These are phyloP conservation scores for Hyposoter didymator DNA, from an alignment of 2,888 invertebrate species.

Conservation along the genomic window DNA sequence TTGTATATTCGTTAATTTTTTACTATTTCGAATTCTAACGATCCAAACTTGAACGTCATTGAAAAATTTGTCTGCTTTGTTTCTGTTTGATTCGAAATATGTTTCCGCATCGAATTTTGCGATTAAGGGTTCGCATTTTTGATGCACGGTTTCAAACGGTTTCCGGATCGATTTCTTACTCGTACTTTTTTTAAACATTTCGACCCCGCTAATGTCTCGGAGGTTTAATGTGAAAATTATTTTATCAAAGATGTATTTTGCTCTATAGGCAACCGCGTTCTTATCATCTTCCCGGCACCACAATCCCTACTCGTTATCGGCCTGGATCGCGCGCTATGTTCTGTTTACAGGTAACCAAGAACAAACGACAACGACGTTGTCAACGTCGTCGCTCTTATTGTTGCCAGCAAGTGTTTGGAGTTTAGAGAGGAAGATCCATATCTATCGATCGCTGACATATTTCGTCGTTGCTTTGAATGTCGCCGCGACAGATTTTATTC, in stretches of 20 bases:
- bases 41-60: neutral
- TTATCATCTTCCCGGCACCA: constrained; percentile 18
- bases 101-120: neutral
- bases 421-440: constrained; percentile 7
- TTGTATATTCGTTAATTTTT: too few relatives aligned
- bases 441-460: constrained; percentile 44
- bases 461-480: neutral
- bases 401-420: constrained; percentile 35
- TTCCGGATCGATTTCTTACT: neutral
- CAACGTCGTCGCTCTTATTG: constrained; percentile 34
- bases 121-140: neutral
- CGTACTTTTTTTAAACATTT: neutral
- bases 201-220: neutral
- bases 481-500: neutral
- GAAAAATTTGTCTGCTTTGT: neutral
- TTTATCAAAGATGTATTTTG: neutral
- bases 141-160: neutral
- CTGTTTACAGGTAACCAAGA: constrained; percentile 30
- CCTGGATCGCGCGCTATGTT: neutral
- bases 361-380: constrained; percentile 55
- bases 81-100: neutral
- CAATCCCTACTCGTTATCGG: constrained; percentile 7
- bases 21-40: too few relatives aligned
- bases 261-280: neutral
- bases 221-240: constrained; percentile 9